A percentile compares a stretch with the other conserved stretches of the same genome.
phyloP scores from a whole-genome alignment of 2,797 vertebrate genomes.

The Amniataba percoides region DNA sequence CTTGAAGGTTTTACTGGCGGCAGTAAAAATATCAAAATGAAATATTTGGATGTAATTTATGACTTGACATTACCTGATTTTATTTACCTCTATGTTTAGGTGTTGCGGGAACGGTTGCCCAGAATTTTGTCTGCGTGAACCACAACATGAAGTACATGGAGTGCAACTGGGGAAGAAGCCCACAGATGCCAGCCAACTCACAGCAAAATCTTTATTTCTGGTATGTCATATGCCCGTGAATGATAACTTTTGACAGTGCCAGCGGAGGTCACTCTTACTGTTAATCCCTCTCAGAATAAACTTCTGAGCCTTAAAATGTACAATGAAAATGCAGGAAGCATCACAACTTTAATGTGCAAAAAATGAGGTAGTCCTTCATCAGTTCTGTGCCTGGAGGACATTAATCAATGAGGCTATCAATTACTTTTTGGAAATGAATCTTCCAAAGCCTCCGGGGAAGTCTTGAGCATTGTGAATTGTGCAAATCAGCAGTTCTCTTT shows the following conservation, averaged over 20 bases:
- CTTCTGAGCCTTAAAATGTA: too few relatives aligned
- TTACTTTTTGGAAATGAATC: too few relatives aligned
- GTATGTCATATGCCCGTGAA: conserved; percentile 51
- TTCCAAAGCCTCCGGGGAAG: too few relatives aligned
- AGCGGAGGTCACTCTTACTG: too few relatives aligned
- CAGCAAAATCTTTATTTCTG: conserved; percentile 79
- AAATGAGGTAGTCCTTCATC: too few relatives aligned
- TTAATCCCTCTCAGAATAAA: too few relatives aligned
- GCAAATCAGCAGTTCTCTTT: too few relatives aligned
- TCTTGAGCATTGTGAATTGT: too few relatives aligned
- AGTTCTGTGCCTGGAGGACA: too few relatives aligned
- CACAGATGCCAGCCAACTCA: conserved; percentile 40
- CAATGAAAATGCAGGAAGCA: too few relatives aligned
- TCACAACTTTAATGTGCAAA: too few relatives aligned
- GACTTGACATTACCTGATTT: background rate
- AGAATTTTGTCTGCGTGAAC: conserved; percentile 76
- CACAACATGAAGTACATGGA: conserved; percentile 76
- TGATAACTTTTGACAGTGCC: background rate
- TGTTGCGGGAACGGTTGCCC: conserved; percentile 54
- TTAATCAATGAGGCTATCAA: too few relatives aligned
- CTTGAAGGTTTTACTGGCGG: background rate
- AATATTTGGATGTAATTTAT: background rate
- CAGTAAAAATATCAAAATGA: background rate
- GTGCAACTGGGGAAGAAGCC: conserved; percentile 76
- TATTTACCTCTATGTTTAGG: conserved; percentile 47